Evolutionary conservation across 2,888 invertebrate species (phyloP), one percentile per base, ranked within the genome.

Genomic region (Pemphredon lugubris): DNA sequence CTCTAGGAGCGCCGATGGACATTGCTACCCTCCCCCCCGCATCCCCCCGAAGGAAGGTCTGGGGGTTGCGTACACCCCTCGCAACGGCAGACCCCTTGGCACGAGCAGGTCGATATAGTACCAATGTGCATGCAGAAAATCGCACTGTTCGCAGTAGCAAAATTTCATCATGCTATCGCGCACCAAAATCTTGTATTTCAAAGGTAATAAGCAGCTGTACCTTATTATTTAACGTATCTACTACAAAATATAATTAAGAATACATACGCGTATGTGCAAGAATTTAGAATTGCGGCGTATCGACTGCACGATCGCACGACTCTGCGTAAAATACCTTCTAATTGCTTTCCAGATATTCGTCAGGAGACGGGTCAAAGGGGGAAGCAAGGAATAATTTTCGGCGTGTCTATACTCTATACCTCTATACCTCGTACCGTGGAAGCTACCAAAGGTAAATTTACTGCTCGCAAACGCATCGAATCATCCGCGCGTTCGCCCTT

Each of bases 61-160:
- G 76, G 67, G 67, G 77, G 66, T 71, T 72, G 66, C 70, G 47
- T 84, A 79, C 83, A 83, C 83, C 83, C 83, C 85, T 84, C 80
- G 71, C 70, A 77, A 73, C 64, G 82, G 78, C 82, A 77, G 81
- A 84, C 79, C 85, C 84, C 82, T 82, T 79, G 79, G 75, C 66
- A 55, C 70, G 72, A 59, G 66, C 81, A 85, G 85, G 86, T 86
- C 87, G 87, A 87, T 87, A 86, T 79, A 80, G 26, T 73, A 75
- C 72, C 69, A 73, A 80, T 73, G 74, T 79, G 68, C 73, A 64
- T 54, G 50, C 53, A 57, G 64, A 71, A 69, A 57, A 48, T 77
- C 59, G 63, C 65, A 53, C 47, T 51, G 63, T 65, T 11, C 39
- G 63, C 44, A 53, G 40, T 40, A 30, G 60, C 50, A 13, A 58